Evolutionary conservation across 2,888 invertebrate genomes (phyloP).

Genomic region (Liopterus haemorrhoidalis): DNA sequence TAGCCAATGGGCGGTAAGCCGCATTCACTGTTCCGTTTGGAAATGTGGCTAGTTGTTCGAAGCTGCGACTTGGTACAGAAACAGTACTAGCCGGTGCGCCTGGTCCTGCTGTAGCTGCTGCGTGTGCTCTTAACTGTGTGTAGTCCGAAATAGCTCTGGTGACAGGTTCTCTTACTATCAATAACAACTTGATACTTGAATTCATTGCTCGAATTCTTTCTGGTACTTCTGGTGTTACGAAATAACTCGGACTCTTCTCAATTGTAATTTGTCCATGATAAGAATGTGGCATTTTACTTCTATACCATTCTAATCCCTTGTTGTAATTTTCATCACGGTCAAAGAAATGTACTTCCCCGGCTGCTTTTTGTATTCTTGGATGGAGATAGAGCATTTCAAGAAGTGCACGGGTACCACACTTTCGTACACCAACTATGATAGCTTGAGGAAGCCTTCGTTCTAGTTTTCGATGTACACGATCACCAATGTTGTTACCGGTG

Average conservation of each 20-base stretch:
- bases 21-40: conserved; percentile 79
- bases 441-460: conserved; percentile 66
- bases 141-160: conserved; percentile 95
- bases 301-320: conserved; percentile 91
- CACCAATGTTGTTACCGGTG: neutral
- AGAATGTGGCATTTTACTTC: conserved; percentile 89
- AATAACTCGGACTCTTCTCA: conserved; percentile 97
- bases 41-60: conserved; percentile 75
- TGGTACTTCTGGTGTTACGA: conserved; percentile 92
- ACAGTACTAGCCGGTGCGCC: conserved; percentile 44
- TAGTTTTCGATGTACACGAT: conserved; percentile 55
- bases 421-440: conserved; percentile 90
- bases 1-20: conserved; percentile 74
- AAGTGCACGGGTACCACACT: conserved; percentile 93
- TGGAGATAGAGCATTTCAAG: conserved; percentile 95
- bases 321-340: conserved; percentile 90
- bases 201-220: conserved; percentile 93
- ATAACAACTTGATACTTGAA: conserved; percentile 79
- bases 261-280: conserved; percentile 89
- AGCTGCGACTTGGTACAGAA: conserved; percentile 51
- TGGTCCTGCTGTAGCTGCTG: conserved; percentile 66
- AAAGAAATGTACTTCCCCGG: conserved; percentile 95
- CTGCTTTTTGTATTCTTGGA: conserved; percentile 85
- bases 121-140: conserved; percentile 82
- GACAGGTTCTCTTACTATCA: conserved; percentile 94